Percentiles rank a stretch among this genome's conserved stretches.
These are phyloP conservation scores for Hydrochoerus hydrochaeris DNA, from an alignment of 2,113 vertebrate genomes.

Conservation along the genomic window DNA sequence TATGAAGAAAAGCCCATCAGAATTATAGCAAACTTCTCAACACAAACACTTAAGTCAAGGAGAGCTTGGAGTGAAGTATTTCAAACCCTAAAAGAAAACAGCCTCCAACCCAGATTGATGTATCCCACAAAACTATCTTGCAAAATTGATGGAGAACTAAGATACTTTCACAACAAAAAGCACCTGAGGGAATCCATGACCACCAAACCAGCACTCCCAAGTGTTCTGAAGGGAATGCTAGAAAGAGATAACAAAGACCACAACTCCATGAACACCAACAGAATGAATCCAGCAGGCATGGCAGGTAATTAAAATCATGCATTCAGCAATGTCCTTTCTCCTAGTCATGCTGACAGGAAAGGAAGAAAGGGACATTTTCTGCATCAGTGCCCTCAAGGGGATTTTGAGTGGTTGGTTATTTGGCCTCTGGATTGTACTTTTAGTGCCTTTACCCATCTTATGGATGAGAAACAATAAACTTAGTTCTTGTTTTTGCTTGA, in stretches of 20 bases:
- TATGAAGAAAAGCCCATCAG: background rate
- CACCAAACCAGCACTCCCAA: background rate
- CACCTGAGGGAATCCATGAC: background rate
- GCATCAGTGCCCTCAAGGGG: background rate
- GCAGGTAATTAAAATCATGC: background rate
- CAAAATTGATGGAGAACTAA: background rate
- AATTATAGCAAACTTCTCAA: background rate
- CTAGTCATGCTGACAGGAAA: background rate
- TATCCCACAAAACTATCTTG: background rate
- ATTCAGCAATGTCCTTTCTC: background rate
- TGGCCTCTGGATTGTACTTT: background rate
- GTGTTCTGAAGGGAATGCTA: background rate
- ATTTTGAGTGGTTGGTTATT: background rate
- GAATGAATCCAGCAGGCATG: background rate
- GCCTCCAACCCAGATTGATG: background rate
- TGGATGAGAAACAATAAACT: background rate
- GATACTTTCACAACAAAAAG: background rate
- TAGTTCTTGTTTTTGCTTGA: background rate
- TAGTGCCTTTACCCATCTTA: rapidly evolving
- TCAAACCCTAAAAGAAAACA: background rate
- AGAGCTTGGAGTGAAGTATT: background rate
- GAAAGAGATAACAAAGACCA: background rate
- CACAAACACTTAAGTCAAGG: background rate
- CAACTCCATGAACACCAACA: background rate
- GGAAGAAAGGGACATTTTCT: background rate